phyloP scores from a whole-genome alignment of 2,797 vertebrate species.

The Choloepus didactylus region DNA sequence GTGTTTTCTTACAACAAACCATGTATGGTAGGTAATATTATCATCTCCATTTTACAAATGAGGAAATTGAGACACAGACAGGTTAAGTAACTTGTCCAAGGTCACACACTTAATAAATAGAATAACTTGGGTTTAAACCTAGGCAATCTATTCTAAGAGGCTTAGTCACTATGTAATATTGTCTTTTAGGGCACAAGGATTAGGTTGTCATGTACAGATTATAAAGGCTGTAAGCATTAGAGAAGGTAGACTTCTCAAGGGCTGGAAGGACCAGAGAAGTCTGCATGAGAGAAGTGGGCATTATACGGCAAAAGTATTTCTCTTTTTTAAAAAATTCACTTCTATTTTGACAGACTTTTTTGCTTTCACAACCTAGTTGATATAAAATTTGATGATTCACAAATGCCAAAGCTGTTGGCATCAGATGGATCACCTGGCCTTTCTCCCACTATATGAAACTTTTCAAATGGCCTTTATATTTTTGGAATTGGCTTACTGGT shows the following conservation, averaged over 20 bases:
- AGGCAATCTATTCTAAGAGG: neutral
- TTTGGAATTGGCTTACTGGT: neutral
- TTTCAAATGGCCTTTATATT: constrained; percentile 16
- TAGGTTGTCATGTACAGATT: neutral
- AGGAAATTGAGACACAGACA: neutral
- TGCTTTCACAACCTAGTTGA: neutral
- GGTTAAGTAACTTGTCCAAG: neutral
- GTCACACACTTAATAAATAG: neutral
- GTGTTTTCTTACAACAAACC: neutral
- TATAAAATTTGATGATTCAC: neutral
- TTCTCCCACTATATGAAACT: neutral
- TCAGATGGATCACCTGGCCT: neutral
- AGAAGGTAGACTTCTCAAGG: neutral
- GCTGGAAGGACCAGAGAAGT: neutral
- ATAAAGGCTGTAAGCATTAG: neutral
- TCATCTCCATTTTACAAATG: neutral
- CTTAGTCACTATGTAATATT: neutral
- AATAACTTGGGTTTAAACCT: constrained; percentile 7
- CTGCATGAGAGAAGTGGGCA: neutral
- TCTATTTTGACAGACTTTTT: constrained; percentile 13
- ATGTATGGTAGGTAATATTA: neutral
- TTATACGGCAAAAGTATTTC: neutral
- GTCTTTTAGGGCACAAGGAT: neutral
- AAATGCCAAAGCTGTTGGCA: neutral
- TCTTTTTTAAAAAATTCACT: constrained; percentile 33